These are phyloP conservation scores for Nyctibius bracteatus DNA, from an alignment of 2,113 vertebrate genomes.

Conservation along the genomic window DNA sequence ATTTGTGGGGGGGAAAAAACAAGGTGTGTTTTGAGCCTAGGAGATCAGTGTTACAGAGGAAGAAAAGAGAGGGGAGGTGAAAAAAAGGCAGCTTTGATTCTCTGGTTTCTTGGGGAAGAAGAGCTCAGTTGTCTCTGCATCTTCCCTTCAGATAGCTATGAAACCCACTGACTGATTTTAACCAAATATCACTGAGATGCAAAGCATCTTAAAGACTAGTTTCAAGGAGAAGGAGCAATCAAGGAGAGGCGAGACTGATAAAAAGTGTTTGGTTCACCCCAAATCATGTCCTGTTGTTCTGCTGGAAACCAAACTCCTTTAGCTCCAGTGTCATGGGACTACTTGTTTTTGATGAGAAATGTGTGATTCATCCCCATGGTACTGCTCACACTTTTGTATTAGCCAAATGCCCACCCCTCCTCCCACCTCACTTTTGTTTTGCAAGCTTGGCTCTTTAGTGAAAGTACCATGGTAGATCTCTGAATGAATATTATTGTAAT, in stretches of 20 bases:
- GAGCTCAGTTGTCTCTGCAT: not conserved
- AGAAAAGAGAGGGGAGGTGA: not conserved
- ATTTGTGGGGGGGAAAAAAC: not conserved
- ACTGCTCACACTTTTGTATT: not conserved
- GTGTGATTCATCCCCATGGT: not conserved
- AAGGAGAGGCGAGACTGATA: not conserved
- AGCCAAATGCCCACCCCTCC: not conserved
- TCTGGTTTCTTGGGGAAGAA: not conserved
- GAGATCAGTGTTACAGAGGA: not conserved
- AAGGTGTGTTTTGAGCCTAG: not conserved
- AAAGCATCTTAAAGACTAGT: not conserved
- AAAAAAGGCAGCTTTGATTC: not conserved
- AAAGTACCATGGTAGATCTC: not conserved
- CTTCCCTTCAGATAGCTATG: not conserved
- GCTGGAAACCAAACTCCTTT: not conserved
- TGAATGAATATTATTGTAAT: not conserved
- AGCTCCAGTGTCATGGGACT: not conserved
- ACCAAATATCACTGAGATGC: not conserved
- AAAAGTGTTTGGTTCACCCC: not conserved
- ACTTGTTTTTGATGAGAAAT: not conserved
- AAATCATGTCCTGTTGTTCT: accelerated
- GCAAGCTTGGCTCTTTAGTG: not conserved
- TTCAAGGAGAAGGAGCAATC: not conserved
- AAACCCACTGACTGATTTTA: not conserved
- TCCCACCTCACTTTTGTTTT: constrained; percentile 12